Base-by-base conservation (phyloP, 2,888 invertebrate genomes). In the Apamea epomidion region DNA sequence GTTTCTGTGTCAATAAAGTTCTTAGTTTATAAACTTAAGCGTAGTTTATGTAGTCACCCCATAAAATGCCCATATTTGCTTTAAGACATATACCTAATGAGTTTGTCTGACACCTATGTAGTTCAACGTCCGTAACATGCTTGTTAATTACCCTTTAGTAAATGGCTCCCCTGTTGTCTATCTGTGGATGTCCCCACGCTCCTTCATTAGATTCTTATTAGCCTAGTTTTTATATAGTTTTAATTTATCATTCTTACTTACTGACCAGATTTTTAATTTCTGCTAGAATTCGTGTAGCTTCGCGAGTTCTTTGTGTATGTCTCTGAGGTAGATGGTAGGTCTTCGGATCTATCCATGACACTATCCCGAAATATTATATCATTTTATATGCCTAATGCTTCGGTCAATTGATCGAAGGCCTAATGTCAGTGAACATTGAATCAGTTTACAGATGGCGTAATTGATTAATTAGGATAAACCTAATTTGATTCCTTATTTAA, bases 231-330 rank as follows among this genome's bases (percentile, higher is more conserved):
- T 21, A 5, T 29, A 71, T 72, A n/a, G 4, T 45, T 14, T n/a
- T 51, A 64, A 72, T 58, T 81, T 74, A 72, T 81, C 42, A 67
- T 74, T 74, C 7, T 68, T n/a, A 58, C 8, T 32, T 72, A 25
- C 45, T 21, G 10, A 37, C 29, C 18, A 48, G 29, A 67, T 68
- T 81, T 37, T 74, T 64, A 68, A 54, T 82, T 70, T 64, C 25
- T 60, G 60, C 73, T 51, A 18, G 37, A 29, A 76, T 74, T 16
- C n/a, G 8, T 72, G 32, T 71, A 45, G 37, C 62, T 72, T 71
- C 16, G 1, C 16, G 2, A 68, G 18, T 45, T 60, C 18, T 37
- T 58, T 5, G 12, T 21, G 1, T 0, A n/a, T 25, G 25, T 18
- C 5, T 54, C 12, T n/a, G 25, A 6, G 7, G 4, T 58, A 45